Conservation (phyloP, 2,888 invertebrate genomes). For the Hirtodrosophila histrioides region DNA sequence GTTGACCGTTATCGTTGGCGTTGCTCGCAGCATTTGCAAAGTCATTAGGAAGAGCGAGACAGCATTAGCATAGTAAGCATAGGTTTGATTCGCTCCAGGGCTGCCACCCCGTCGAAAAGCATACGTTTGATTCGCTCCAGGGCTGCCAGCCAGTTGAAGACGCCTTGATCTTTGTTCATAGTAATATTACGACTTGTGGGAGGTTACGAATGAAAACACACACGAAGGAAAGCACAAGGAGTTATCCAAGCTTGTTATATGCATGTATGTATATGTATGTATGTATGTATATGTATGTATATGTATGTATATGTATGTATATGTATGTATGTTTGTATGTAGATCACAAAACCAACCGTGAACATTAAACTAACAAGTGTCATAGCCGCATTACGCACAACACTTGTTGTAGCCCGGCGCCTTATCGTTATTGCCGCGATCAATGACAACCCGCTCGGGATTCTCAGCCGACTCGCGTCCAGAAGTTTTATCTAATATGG, state of each 20-base stretch:
- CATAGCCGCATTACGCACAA: slow-evolving; percentile 82
- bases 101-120: no score
- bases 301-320: slow-evolving; percentile 3
- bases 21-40: slow-evolving; percentile 2
- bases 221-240: slow-evolving; percentile 36
- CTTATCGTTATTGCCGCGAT: slow-evolving; percentile 86
- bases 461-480: slow-evolving; percentile 92
- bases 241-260: slow-evolving; percentile 39
- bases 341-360: slow-evolving; percentile 59
- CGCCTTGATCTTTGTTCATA: slow-evolving; percentile 15
- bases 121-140: slow-evolving; percentile 2
- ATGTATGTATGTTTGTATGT: slow-evolving; percentile 25
- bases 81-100: background rate
- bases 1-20: slow-evolving; percentile 7
- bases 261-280: background rate
- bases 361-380: slow-evolving; percentile 53
- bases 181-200: slow-evolving; percentile 13
- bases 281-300: no score
- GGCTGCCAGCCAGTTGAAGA: slow-evolving; percentile 46
- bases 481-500: slow-evolving; percentile 96
- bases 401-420: slow-evolving; percentile 84
- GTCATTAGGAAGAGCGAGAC: slow-evolving; percentile 30
- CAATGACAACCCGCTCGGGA: slow-evolving; percentile 89
- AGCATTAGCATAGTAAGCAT: slow-evolving; percentile 2
- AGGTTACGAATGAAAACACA: slow-evolving; percentile 20